Conservation (phyloP, 2,113 vertebrate species). For the Atherinomorus stipes region DNA sequence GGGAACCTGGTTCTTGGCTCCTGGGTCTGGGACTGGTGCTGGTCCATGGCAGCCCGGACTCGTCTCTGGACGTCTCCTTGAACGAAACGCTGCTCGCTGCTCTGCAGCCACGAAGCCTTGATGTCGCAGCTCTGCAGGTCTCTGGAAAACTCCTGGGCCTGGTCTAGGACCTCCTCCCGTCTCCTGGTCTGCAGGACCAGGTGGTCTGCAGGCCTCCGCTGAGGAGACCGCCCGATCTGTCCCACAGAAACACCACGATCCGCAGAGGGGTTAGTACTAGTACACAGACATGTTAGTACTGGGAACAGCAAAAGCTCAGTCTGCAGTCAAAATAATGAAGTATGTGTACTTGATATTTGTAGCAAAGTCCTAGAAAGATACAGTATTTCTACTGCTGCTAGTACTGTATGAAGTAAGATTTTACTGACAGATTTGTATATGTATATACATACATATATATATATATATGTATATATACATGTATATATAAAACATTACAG, state of each 20-base stretch:
- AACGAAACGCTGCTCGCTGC: conserved; percentile 67
- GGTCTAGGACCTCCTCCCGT: conserved; percentile 64
- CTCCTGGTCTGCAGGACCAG: conserved; percentile 59
- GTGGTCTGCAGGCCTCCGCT: conserved; percentile 36
- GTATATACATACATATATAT: too few species aligned
- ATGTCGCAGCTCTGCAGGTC: conserved; percentile 49
- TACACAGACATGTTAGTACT: too few species aligned
- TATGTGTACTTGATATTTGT: too few species aligned
- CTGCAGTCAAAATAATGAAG: too few species aligned
- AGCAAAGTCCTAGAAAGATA: too few species aligned
- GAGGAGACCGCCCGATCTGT: conserved; percentile 78
- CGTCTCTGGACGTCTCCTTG: conserved; percentile 63
- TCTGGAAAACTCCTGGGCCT: conserved; percentile 67
- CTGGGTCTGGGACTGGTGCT: conserved; percentile 74
- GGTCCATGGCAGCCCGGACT: conserved; percentile 69
- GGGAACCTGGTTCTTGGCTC: conserved; percentile 83
- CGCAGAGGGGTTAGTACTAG: too few species aligned
- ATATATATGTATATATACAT: too few species aligned
- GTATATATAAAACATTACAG: too few species aligned
- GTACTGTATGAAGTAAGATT: too few species aligned
- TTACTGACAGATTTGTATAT: too few species aligned
- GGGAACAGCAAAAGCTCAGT: too few species aligned
- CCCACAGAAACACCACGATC: background rate
- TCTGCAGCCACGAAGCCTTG: conserved; percentile 75
- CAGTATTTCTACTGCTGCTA: too few species aligned